Percentiles rank a stretch among this genome's conserved stretches.
Evolutionary conservation across 92 coral and sea anemone genomes (phyloP).

Genomic region (Paramuricea clavata): DNA sequence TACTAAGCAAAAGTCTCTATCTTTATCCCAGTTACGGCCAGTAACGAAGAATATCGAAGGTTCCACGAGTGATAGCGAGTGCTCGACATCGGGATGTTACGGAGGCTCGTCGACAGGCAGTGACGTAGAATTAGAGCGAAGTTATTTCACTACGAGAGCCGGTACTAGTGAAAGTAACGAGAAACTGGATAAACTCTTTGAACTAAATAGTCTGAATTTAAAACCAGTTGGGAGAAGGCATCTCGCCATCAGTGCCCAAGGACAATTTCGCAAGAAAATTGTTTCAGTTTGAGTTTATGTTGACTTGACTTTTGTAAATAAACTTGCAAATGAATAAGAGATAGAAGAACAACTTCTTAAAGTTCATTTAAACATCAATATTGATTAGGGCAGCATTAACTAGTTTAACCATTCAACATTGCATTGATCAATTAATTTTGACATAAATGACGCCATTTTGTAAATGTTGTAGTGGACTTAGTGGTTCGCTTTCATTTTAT

Average conservation of each 20-base stretch:
- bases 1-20: slow-evolving; percentile 17
- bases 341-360: too few relatives aligned
- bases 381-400: too few relatives aligned
- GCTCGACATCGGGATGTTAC: slow-evolving; percentile 54
- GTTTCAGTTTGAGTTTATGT: slow-evolving; percentile 27
- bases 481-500: too few relatives aligned
- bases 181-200: slow-evolving; percentile 1
- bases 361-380: too few relatives aligned
- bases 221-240: neutral
- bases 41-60: slow-evolving; percentile 16
- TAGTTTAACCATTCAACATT: too few relatives aligned
- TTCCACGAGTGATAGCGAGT: slow-evolving; percentile 51
- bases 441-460: neutral
- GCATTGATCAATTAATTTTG: too few relatives aligned
- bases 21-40: slow-evolving; percentile 14
- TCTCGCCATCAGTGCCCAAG: neutral
- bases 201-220: slow-evolving; percentile 1
- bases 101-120: slow-evolving; percentile 54
- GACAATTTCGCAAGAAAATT: slow-evolving; percentile 29
- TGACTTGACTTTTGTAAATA: neutral
- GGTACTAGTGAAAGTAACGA: neutral
- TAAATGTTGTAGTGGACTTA: too few relatives aligned
- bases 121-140: slow-evolving; percentile 29
- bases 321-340: too few relatives aligned
- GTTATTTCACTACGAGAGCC: neutral